Evolutionary conservation across 2,113 vertebrate genomes (phyloP).

Genomic region (Ptyas mucosa): DNA sequence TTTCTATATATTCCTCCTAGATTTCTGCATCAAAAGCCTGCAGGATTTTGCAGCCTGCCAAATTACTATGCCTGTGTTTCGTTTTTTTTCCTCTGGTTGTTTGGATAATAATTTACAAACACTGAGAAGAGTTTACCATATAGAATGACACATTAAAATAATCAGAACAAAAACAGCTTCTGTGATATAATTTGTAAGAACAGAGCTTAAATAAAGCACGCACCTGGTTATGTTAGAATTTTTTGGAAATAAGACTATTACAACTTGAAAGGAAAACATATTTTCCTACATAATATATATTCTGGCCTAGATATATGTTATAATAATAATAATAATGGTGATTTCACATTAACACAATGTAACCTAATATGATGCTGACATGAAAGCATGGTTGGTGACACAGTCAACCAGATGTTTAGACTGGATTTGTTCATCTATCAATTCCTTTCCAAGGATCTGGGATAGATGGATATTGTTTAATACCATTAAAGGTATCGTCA

Average conservation of each 20-base stretch:
- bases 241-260: background rate
- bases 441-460: background rate
- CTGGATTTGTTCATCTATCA: background rate
- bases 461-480: background rate
- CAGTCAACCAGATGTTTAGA: background rate
- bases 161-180: slow-evolving; percentile 7
- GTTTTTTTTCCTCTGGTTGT: slow-evolving; percentile 72
- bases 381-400: background rate
- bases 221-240: slow-evolving; percentile 23
- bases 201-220: slow-evolving; percentile 6
- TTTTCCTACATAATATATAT: slow-evolving; percentile 14
- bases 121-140: slow-evolving; percentile 3
- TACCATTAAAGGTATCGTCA: background rate
- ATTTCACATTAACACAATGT: background rate
- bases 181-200: slow-evolving; percentile 13
- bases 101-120: slow-evolving; percentile 57
- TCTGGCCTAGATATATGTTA: background rate
- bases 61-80: slow-evolving; percentile 79
- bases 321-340: background rate
- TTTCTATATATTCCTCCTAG: slow-evolving; percentile 69
- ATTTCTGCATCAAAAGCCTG: slow-evolving; percentile 71
- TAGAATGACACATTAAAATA: slow-evolving; percentile 26
- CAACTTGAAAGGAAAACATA: slow-evolving; percentile 19
- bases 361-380: background rate
- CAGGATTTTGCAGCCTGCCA: slow-evolving; percentile 72